These are phyloP conservation scores for Rhea americana DNA, from an alignment of 2,113 vertebrate species.

Conservation along the genomic window DNA sequence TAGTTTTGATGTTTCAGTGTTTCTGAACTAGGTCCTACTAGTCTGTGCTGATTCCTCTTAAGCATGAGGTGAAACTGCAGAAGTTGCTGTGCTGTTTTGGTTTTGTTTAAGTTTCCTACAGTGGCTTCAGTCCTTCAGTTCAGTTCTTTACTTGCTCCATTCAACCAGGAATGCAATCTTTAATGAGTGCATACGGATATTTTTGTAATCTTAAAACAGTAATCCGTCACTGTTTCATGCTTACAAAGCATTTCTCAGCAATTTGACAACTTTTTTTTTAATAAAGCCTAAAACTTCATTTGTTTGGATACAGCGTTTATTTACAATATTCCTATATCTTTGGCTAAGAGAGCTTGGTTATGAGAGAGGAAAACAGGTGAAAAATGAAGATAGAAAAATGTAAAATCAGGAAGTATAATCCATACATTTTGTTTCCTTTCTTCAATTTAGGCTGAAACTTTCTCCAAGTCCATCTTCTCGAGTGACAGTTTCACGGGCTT, in stretches of 20 bases:
- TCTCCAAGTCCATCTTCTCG: slow-evolving; percentile 85
- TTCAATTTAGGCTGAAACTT: slow-evolving; percentile 80
- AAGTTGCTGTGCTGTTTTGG: neutral
- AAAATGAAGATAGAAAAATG: neutral
- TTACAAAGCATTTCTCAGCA: neutral
- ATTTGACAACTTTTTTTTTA: neutral
- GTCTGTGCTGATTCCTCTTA: neutral
- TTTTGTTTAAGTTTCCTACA: neutral
- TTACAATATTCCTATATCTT: neutral
- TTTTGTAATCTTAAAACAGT: neutral
- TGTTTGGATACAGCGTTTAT: neutral
- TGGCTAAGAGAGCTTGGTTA: neutral
- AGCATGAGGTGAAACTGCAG: neutral
- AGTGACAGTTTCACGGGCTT: slow-evolving; percentile 86
- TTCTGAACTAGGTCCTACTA: neutral
- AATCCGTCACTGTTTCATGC: neutral
- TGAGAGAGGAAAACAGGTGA: neutral
- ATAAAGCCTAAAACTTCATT: neutral
- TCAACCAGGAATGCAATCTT: neutral
- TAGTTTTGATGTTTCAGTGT: neutral
- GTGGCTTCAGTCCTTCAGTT: neutral
- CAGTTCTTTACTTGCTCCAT: neutral
- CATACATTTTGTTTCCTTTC: neutral
- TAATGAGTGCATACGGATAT: neutral
- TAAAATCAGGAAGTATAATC: neutral